phyloP scores from a whole-genome alignment of 1,140 invertebrate genomes.

The Cherax destructor region DNA sequence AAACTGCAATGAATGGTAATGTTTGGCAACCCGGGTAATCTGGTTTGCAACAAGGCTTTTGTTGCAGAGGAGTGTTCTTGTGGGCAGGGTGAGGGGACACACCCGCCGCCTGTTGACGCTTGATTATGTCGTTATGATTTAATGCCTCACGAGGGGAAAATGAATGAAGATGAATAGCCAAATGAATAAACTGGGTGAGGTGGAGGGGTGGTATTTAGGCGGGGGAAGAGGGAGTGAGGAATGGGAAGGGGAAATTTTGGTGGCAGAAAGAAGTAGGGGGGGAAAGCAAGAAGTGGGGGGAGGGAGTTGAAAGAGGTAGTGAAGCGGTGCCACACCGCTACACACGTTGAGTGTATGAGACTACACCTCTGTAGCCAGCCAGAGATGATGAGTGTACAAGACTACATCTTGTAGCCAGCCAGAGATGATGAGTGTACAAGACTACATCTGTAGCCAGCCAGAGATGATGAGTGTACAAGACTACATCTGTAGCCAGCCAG shows the following conservation, averaged over 20 bases:
- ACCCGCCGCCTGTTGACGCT: slow-evolving; percentile 24
- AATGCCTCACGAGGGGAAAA: slow-evolving; percentile 21
- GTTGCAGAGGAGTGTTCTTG: slow-evolving; percentile 47
- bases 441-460: too few relatives aligned
- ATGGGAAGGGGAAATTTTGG: background rate
- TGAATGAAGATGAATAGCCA: slow-evolving; percentile 33
- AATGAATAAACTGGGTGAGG: slow-evolving; percentile 2
- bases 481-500: too few relatives aligned
- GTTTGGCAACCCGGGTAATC: slow-evolving; percentile 44
- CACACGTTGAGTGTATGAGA: too few relatives aligned
- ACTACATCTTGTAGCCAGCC: too few relatives aligned
- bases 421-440: too few relatives aligned
- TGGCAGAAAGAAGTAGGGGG: background rate
- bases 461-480: too few relatives aligned
- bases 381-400: too few relatives aligned
- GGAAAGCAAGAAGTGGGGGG: too few relatives aligned
- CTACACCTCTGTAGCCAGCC: too few relatives aligned
- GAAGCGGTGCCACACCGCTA: background rate
- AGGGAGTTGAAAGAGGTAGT: background rate
- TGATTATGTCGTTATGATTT: slow-evolving; percentile 62
- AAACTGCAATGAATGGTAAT: background rate
- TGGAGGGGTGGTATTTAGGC: background rate
- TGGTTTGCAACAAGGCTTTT: slow-evolving; percentile 47
- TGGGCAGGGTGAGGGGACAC: background rate
- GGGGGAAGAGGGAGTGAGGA: background rate